Conservation (phyloP, 2,113 vertebrate species). For the Xyrauchen texanus region DNA sequence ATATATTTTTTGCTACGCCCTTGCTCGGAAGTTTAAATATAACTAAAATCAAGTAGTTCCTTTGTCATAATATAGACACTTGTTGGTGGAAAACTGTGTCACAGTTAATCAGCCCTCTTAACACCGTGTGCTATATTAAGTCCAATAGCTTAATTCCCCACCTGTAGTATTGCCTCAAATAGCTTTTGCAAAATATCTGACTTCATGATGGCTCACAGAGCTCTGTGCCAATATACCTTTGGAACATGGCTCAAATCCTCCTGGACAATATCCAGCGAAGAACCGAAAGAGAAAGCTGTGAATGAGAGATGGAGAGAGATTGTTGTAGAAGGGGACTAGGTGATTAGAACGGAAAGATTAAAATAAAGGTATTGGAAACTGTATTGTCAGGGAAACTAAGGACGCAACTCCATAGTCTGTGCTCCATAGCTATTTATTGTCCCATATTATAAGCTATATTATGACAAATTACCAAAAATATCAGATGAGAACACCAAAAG, state of each 20-base stretch:
- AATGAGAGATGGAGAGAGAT: not conserved
- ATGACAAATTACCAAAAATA: too few relatives aligned
- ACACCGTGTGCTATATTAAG: constrained; percentile 24
- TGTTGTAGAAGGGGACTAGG: not conserved
- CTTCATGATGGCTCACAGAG: not conserved
- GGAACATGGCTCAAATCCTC: constrained; percentile 28
- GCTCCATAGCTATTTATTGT: too few relatives aligned
- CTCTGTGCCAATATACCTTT: constrained; percentile 15
- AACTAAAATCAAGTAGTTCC: too few relatives aligned
- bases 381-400: not conserved
- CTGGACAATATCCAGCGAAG: not conserved
- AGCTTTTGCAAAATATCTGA: not conserved
- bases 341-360: not conserved
- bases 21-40: too few relatives aligned
- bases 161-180: constrained; percentile 9
- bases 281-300: not conserved
- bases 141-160: constrained; percentile 21
- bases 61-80: not conserved
- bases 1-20: too few relatives aligned
- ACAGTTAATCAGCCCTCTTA: constrained; percentile 19
- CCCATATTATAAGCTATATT: not conserved
- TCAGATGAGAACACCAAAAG: not conserved
- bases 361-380: not conserved
- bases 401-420: not conserved
- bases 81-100: constrained; percentile 38